Base-by-base conservation (phyloP, 1,140 invertebrate species). In the Papilio glaucus region DNA sequence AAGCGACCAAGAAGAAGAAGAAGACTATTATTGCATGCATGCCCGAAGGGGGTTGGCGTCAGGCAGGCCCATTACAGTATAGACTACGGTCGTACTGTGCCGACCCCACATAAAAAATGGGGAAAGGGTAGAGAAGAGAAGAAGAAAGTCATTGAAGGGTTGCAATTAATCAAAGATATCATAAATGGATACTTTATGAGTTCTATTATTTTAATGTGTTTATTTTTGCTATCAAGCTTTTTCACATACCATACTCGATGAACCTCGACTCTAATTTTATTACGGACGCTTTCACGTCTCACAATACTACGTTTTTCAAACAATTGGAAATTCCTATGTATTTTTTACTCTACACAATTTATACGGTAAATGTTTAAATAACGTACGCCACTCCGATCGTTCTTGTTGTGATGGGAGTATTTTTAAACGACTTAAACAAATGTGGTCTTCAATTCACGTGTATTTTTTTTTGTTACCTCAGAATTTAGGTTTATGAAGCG, bases 211-310 rank as follows among this genome's bases (percentile, higher is more conserved):
- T 49, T n/a, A 24, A 21, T 49, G n/a, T 18, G 8, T 21, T 49
- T 49, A 10, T 21, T 9, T 21, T 49, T 49, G n/a, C 18, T 21
- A 49, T 18, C 18, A 21, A 21, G 18, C 45, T 49, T 49, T 49
- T 15, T 49, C 15, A 45, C 15, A 7, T 39, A n/a, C n/a, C 1
- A 21, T 49, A 49, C 42, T 13, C n/a, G 42, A 45, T 18, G 45
- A 49, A 49, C 45, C 15, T 63, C 6, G 8, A 37, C 9, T 63
- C n/a, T 63, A 63, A 63, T 63, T 63, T 63, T 4, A 63, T 39
- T 63, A 63, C 61, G 26, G 37, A 63, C 15, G 33, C 61, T 38
- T 3, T 4, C 33, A 39, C 61, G n/a, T 63, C 38, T 15, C 33
- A 33, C 8, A 33, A 12, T n/a, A 18, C 60, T 33, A 62, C 61